Base-by-base conservation (phyloP, 30 jellyfish, hydroid and myxozoan genomes). In the Haliclystus octoradiatus region DNA sequence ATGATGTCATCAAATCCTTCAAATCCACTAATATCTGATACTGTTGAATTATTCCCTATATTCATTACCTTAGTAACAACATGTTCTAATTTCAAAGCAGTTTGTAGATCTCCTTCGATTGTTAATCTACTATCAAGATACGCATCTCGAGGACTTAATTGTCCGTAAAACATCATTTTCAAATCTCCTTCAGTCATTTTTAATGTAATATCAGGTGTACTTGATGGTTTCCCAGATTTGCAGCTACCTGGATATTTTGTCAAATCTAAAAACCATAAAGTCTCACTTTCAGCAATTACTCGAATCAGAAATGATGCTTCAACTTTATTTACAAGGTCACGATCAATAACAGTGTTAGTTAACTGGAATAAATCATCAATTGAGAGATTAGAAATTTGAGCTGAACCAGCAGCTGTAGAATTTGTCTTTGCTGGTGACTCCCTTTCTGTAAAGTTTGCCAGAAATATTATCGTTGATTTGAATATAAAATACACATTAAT, bases 191-290 rank as follows among this genome's bases (percentile, higher is more conserved):
- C 33, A 4, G 63, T 50, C 73, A 79, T 63, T 12, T 63, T 63
- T 34, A 79, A 57, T 0, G 72, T 40, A 14, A 79, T 82, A 71
- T 79, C 93, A 1, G 84, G 80, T n/a, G 31, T 65, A 30, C 79
- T 33, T 0, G 93, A 74, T 19, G 93, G 78, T 34, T 62, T 52
- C 9, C 93, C 93, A 19, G 35, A 30, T 0, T 77, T 82, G 19
- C 70, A 52, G 33, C 28, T 53, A 1, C 81, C 81, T 2, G 70
- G 57, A 0, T 74, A 80, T 26, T 70, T 57, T 23, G 74, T 71
- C 2, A 79, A 34, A 63, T 79, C 93, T 23, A 71, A 64, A 50
- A 79, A 79, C 93, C 93, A 79, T n/a, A n/a, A n/a, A n/a, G n/a
- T n/a, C 0, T 82, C 93, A 26, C 51, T 46, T 53, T 46, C 75